Conservation (phyloP, 2,888 invertebrate species). For the Drepanosiphum platanoidis region DNA sequence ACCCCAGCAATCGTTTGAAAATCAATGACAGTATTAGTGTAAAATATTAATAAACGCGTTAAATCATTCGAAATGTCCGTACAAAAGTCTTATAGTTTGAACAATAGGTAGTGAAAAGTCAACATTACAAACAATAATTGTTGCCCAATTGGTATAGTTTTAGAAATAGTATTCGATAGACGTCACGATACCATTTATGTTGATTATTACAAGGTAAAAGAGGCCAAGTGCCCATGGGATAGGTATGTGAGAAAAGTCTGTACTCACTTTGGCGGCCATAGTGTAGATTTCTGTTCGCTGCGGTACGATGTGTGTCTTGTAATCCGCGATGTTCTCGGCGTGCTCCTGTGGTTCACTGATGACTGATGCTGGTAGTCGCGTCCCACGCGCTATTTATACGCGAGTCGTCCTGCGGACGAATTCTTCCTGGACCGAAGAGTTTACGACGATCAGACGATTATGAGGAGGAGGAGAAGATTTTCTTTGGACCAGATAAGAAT, state of each 20-base stretch:
- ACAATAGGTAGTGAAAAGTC: too few species aligned
- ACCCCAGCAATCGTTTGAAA: too few species aligned
- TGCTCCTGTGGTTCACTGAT: background rate
- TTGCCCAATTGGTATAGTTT: too few species aligned
- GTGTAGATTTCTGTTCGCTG: background rate
- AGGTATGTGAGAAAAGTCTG: background rate
- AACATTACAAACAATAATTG: too few species aligned
- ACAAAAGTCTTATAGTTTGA: background rate
- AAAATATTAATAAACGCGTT: too few species aligned
- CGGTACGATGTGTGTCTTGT: background rate
- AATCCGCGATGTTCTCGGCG: background rate
- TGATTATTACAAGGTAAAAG: background rate
- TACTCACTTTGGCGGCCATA: background rate
- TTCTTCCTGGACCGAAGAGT: background rate
- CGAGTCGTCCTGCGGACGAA: background rate
- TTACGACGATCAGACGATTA: background rate
- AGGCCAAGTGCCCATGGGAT: background rate
- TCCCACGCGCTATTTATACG: background rate
- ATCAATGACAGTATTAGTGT: too few species aligned
- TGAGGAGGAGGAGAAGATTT: background rate
- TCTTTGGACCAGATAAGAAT: background rate
- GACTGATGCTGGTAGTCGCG: background rate
- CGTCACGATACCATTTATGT: background rate
- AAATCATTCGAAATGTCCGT: too few species aligned
- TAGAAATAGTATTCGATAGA: background rate